Percentiles rank a stretch among this genome's conserved stretches.
Conservation (phyloP, 2,888 invertebrate genomes). For the Adelognathus sp. region DNA sequence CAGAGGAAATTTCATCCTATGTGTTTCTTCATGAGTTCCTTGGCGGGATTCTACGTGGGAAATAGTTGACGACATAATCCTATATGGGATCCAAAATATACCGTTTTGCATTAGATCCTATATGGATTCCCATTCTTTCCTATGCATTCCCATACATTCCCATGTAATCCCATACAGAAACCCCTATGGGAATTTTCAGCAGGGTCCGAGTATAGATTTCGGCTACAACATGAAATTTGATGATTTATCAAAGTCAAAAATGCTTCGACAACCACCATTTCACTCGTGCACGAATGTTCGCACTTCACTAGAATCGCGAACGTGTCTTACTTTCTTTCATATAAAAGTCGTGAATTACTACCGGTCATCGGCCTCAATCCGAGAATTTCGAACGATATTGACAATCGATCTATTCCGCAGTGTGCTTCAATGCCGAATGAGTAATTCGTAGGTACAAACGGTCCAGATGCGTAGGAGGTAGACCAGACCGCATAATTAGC, state of each 20-base stretch:
- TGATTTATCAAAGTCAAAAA: background rate
- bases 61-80: no score
- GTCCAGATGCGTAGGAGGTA: constrained; percentile 1
- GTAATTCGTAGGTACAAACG: background rate
- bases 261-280: background rate
- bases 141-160: no score
- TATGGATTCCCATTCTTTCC: no score
- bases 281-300: background rate
- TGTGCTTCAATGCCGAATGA: background rate
- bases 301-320: background rate
- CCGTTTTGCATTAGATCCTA: no score
- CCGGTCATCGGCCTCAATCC: background rate
- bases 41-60: no score
- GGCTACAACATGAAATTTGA: background rate
- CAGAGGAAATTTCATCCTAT: no score
- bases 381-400: background rate
- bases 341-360: background rate
- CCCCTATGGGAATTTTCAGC: no score
- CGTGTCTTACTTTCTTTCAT: background rate
- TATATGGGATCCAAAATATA: no score
- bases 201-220: no score
- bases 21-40: no score
- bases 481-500: constrained; percentile 71
- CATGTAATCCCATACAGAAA: no score
- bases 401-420: background rate